phyloP scores from a whole-genome alignment of 2,113 vertebrate genomes.

The Aptenodytes forsteri region DNA sequence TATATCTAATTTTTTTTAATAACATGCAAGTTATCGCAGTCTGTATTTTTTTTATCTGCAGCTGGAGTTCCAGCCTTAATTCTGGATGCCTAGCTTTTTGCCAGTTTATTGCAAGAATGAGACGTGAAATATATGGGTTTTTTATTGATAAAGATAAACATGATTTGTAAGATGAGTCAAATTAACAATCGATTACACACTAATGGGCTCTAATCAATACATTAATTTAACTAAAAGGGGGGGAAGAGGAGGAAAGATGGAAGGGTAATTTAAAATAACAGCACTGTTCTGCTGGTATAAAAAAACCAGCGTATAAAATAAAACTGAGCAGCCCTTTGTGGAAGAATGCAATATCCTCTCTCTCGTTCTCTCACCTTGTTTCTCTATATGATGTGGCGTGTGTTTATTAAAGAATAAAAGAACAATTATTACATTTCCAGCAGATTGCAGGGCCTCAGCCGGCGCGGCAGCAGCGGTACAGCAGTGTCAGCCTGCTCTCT shows the following conservation, averaged over 20 bases:
- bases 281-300: not conserved
- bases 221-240: constrained; percentile 73
- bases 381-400: not conserved
- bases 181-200: constrained; percentile 79
- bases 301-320: not conserved
- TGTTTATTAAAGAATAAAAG: constrained; percentile 53
- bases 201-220: constrained; percentile 77
- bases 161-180: constrained; percentile 77
- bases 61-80: not conserved
- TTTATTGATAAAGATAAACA: constrained; percentile 72
- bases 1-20: not conserved
- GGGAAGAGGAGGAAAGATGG: not conserved
- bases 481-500: constrained; percentile 78
- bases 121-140: constrained; percentile 32
- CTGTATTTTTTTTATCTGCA: not conserved
- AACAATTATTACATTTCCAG: constrained; percentile 11
- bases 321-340: constrained; percentile 9
- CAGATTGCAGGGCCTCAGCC: not conserved
- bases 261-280: constrained; percentile 44
- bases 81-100: constrained; percentile 16
- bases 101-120: constrained; percentile 44
- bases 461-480: not conserved
- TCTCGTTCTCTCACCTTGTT: constrained; percentile 8
- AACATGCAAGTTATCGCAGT: not conserved
- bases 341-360: constrained; percentile 9